These are phyloP conservation scores for Macrotis lagotis DNA, from an alignment of 2,113 vertebrate genomes.

Conservation along the genomic window DNA sequence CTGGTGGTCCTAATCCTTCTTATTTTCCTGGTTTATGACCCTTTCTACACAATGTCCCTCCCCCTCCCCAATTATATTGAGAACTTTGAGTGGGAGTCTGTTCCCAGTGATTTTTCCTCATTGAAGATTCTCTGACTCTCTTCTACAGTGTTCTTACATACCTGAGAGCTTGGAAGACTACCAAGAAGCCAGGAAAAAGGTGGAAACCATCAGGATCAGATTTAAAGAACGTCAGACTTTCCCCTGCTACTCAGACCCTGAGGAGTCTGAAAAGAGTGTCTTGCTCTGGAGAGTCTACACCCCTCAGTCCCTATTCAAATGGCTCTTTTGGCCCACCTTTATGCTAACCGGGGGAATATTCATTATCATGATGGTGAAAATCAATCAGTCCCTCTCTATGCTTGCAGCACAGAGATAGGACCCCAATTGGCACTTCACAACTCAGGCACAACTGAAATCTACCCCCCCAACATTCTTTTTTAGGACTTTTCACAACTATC, in stretches of 20 bases:
- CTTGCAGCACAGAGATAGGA: slow-evolving; percentile 81
- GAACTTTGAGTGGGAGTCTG: not conserved
- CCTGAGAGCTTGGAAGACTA: slow-evolving; percentile 80
- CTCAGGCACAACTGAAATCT: not conserved
- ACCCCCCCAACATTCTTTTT: not conserved
- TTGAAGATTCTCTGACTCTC: slow-evolving; percentile 46
- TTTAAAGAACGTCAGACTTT: slow-evolving; percentile 79
- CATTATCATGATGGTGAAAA: slow-evolving; percentile 85
- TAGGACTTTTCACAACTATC: not conserved
- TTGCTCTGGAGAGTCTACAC: slow-evolving; percentile 82
- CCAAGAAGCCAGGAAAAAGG: slow-evolving; percentile 67
- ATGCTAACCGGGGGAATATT: slow-evolving; percentile 84
- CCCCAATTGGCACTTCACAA: not conserved
- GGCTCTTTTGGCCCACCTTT: slow-evolving; percentile 85
- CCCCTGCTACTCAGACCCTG: slow-evolving; percentile 80
- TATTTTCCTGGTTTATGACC: not conserved
- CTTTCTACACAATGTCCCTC: not conserved
- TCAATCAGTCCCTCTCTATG: slow-evolving; percentile 85
- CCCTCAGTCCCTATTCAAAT: slow-evolving; percentile 72
- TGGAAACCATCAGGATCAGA: slow-evolving; percentile 79
- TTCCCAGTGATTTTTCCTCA: not conserved
- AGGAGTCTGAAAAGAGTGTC: slow-evolving; percentile 71
- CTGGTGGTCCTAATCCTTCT: not conserved
- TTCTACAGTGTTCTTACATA: slow-evolving; percentile 84
- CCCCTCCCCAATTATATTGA: not conserved